These are phyloP conservation scores for Liodrosophila aerea DNA, from an alignment of 2,888 invertebrate species.

Conservation along the genomic window DNA sequence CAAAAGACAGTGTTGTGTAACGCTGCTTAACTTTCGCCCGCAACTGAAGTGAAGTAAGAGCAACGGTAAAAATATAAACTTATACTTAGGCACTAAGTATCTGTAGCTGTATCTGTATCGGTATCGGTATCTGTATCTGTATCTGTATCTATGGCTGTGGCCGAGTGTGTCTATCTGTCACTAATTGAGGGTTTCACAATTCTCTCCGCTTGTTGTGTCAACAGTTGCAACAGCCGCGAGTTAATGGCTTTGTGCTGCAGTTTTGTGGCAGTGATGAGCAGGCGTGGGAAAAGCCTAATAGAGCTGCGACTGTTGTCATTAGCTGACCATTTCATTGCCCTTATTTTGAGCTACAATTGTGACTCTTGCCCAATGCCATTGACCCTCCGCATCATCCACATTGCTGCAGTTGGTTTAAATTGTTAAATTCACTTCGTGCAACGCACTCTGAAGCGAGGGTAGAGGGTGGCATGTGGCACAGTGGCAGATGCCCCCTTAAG, in stretches of 20 bases:
- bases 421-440: background rate
- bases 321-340: constrained; percentile 1
- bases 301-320: constrained; percentile 11
- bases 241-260: constrained; percentile 3
- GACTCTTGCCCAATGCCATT: no score
- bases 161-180: constrained; percentile 25
- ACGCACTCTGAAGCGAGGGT: background rate
- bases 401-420: no score
- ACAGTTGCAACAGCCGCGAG: constrained; percentile 27
- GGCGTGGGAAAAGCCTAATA: constrained; percentile 29
- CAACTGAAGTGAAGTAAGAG: constrained; percentile 18
- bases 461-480: no score
- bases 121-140: constrained; percentile 9
- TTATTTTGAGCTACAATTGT: constrained; percentile 7
- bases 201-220: constrained; percentile 41
- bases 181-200: constrained; percentile 40
- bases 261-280: background rate
- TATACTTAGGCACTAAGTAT: constrained; percentile 30
- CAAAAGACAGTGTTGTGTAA: constrained; percentile 9
- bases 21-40: constrained; percentile 31
- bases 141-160: constrained; percentile 4
- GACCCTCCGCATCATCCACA: no score
- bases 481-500: constrained; percentile 15
- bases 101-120: constrained; percentile 15
- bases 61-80: constrained; percentile 9